These are phyloP conservation scores for Caenorhabditis macrosperma DNA, from an alignment of 2,888 invertebrate species.

Conservation along the genomic window DNA sequence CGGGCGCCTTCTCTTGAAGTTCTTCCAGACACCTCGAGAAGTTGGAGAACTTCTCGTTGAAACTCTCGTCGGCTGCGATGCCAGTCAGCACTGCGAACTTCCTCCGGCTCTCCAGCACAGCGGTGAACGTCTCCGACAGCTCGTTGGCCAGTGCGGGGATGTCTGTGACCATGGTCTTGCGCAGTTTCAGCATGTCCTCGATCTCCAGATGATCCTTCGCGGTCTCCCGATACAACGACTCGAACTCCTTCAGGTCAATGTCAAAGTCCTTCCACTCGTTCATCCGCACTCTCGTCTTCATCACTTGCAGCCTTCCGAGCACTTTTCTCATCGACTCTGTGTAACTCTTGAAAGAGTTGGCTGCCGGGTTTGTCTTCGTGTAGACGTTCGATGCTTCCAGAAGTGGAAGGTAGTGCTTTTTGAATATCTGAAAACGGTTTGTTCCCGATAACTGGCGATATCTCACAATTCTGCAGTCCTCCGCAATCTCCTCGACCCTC, in stretches of 20 bases:
- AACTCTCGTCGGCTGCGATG: slow-evolving; percentile 29
- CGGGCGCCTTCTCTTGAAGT: slow-evolving; percentile 32
- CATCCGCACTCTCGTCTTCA: slow-evolving; percentile 60
- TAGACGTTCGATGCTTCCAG: slow-evolving; percentile 61
- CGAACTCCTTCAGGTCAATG: slow-evolving; percentile 69
- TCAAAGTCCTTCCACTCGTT: slow-evolving; percentile 68
- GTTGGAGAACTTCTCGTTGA: slow-evolving; percentile 41
- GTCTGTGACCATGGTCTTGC: slow-evolving; percentile 70
- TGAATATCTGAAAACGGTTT: slow-evolving; percentile 63
- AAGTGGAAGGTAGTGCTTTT: slow-evolving; percentile 60
- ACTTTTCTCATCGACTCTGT: slow-evolving; percentile 49
- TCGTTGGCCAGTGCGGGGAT: slow-evolving; percentile 38
- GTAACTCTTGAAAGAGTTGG: slow-evolving; percentile 35
- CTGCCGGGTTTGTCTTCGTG: slow-evolving; percentile 41
- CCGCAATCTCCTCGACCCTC: slow-evolving; percentile 51
- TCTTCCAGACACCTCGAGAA: slow-evolving; percentile 35
- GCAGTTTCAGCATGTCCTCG: slow-evolving; percentile 71
- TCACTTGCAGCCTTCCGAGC: slow-evolving; percentile 26
- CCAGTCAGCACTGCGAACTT: slow-evolving; percentile 43
- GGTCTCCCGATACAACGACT: slow-evolving; percentile 64
- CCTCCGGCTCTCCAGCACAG: slow-evolving; percentile 26
- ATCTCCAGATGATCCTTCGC: slow-evolving; percentile 70
- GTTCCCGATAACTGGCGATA: neutral
- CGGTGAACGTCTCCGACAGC: slow-evolving; percentile 29
- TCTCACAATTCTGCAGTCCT: slow-evolving; percentile 55